phyloP scores from a whole-genome alignment of 2,888 invertebrate species.

The Pachymerium ferrugineum region DNA sequence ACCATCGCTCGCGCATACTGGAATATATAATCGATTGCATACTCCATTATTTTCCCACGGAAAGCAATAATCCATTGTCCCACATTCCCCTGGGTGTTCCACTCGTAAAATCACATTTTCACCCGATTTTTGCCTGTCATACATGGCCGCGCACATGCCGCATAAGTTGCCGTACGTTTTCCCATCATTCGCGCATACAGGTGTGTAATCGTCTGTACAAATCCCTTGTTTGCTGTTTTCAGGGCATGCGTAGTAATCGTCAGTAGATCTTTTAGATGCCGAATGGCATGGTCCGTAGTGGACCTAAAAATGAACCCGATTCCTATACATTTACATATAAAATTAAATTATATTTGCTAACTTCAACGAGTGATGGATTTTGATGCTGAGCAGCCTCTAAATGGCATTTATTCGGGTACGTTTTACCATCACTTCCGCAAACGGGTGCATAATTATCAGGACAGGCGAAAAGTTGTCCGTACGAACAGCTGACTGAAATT shows the following conservation, averaged over 20 bases:
- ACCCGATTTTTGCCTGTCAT: not conserved
- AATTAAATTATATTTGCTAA: too few species aligned
- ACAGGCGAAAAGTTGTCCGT: too few species aligned
- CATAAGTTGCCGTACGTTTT: slow-evolving; percentile 7
- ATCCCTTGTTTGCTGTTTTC: not conserved
- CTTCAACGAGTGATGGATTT: too few species aligned
- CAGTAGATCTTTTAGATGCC: too few species aligned
- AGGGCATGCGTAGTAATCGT: too few species aligned
- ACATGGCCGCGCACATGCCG: not conserved
- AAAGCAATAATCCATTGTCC: not conserved
- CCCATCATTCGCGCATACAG: not conserved
- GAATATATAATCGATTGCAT: not conserved
- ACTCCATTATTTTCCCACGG: not conserved
- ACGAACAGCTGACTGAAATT: too few species aligned
- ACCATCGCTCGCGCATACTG: not conserved
- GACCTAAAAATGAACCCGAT: too few species aligned
- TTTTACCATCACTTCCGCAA: slow-evolving; percentile 11
- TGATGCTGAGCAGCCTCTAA: not conserved
- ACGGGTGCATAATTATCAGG: not conserved
- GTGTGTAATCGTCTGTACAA: not conserved
- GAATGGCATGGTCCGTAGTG: too few species aligned
- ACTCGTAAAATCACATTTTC: not conserved
- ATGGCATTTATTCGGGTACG: not conserved
- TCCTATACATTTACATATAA: too few species aligned
- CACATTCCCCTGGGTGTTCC: not conserved